Conservation (phyloP, 2,113 vertebrate genomes). For the Odontesthes bonariensis region DNA sequence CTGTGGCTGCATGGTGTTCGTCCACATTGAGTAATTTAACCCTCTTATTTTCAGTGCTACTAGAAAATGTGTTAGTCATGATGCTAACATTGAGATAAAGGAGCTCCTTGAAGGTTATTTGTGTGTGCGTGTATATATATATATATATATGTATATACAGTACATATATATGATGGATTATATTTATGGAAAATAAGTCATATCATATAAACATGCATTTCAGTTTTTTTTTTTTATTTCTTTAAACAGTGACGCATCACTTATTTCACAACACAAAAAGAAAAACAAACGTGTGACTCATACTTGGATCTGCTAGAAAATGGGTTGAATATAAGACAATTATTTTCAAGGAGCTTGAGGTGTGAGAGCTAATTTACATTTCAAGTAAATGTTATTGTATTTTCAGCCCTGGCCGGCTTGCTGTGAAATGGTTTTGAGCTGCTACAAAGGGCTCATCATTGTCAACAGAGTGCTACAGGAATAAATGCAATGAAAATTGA, state of each 20-base stretch:
- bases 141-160: too few relatives aligned
- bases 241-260: slow-evolving; percentile 27
- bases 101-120: too few relatives aligned
- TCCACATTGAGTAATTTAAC: background rate
- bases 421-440: slow-evolving; percentile 56
- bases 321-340: slow-evolving; percentile 44
- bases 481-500: slow-evolving; percentile 34
- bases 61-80: background rate
- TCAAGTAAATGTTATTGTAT: slow-evolving; percentile 59
- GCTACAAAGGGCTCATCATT: slow-evolving; percentile 44
- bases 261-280: slow-evolving; percentile 47
- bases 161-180: too few relatives aligned
- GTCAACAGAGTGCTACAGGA: slow-evolving; percentile 23
- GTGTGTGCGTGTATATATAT: too few relatives aligned
- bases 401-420: slow-evolving; percentile 19
- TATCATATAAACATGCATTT: too few relatives aligned
- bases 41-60: background rate
- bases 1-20: background rate
- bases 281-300: slow-evolving; percentile 53
- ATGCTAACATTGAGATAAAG: too few relatives aligned
- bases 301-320: slow-evolving; percentile 31
- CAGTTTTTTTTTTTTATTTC: too few relatives aligned
- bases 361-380: slow-evolving; percentile 65
- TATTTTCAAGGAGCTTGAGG: slow-evolving; percentile 45
- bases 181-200: too few relatives aligned